These are phyloP conservation scores for Pristionchus entomophagus DNA, from an alignment of 2,888 invertebrate genomes.

Conservation along the genomic window DNA sequence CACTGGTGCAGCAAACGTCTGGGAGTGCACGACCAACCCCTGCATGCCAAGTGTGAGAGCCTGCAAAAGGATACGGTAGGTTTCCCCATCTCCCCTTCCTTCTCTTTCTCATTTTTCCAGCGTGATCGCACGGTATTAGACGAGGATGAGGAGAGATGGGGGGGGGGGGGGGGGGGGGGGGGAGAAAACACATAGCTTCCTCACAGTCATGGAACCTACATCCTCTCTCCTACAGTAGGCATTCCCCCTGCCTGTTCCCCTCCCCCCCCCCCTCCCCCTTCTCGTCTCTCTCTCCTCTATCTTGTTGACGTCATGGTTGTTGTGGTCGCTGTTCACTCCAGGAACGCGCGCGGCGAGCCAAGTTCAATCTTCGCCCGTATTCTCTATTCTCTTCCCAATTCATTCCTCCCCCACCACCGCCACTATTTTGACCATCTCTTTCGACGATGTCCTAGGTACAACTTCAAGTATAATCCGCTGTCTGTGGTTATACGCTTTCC, in stretches of 20 bases:
- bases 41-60: constrained; percentile 38
- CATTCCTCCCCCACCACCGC: background rate
- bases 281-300: background rate
- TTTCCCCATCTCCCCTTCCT: background rate
- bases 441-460: background rate
- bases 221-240: background rate
- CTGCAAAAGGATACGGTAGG: constrained; percentile 13
- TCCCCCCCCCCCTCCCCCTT: background rate
- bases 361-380: constrained; percentile 11
- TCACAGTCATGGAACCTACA: background rate
- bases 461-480: background rate
- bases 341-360: background rate
- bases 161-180: too few relatives aligned
- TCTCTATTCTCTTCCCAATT: background rate
- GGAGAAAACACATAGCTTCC: too few relatives aligned
- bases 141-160: too few relatives aligned
- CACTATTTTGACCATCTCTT: constrained; percentile 5
- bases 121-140: too few relatives aligned
- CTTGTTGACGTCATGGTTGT: background rate
- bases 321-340: constrained; percentile 20
- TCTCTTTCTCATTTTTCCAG: background rate
- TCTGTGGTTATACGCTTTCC: background rate
- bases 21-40: constrained; percentile 28
- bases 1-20: constrained; percentile 17
- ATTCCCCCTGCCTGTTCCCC: background rate